phyloP scores from a whole-genome alignment of 2,797 vertebrate genomes.

The Anabacerthia variegaticeps region DNA sequence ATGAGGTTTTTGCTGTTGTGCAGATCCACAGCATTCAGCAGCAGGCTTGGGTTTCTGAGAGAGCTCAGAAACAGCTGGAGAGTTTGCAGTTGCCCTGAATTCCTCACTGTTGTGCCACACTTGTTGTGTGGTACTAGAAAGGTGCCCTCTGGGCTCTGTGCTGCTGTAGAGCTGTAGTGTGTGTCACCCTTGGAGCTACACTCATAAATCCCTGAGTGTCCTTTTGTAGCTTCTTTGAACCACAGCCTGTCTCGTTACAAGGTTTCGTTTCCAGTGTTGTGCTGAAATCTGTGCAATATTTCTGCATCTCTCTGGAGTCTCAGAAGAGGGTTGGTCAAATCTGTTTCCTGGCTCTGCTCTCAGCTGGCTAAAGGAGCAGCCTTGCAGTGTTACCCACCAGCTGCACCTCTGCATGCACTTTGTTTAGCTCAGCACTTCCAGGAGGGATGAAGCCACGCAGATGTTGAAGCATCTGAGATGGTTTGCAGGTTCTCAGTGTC shows the following conservation, averaged over 20 bases:
- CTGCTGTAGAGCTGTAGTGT: neutral
- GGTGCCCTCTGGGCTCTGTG: neutral
- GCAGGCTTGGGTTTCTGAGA: neutral
- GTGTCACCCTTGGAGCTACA: accelerated
- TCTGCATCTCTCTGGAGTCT: neutral
- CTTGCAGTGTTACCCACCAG: accelerated
- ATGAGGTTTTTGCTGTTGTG: neutral
- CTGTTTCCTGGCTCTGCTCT: neutral
- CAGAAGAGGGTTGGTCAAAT: neutral
- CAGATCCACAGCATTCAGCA: neutral
- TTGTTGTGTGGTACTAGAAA: neutral
- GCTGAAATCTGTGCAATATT: neutral
- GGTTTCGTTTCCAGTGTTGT: neutral
- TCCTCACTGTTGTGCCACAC: accelerated
- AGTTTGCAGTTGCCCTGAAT: neutral
- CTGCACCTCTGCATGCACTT: neutral
- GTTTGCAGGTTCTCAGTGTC: neutral
- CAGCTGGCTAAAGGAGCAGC: neutral
- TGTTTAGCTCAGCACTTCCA: neutral
- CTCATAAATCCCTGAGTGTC: neutral
- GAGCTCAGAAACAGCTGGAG: neutral
- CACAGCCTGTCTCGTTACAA: neutral
- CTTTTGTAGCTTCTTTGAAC: neutral
- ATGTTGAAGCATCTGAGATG: neutral
- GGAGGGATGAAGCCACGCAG: neutral